These are phyloP conservation scores for Polyploca ridens DNA, from an alignment of 2,888 invertebrate species.

Conservation along the genomic window DNA sequence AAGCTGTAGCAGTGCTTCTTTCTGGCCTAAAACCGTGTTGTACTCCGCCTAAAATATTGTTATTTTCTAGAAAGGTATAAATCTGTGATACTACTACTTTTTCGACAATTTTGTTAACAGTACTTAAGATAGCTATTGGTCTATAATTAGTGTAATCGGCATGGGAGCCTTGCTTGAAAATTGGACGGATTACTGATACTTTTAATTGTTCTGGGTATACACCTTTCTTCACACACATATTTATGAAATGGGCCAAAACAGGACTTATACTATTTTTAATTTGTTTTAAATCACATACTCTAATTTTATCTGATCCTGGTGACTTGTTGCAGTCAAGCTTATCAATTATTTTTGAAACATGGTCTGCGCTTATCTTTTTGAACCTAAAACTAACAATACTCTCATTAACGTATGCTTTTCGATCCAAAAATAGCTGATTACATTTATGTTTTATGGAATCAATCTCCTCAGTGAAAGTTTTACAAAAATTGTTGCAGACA, in stretches of 20 bases:
- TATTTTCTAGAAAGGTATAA: too few relatives aligned
- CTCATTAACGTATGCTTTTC: not conserved
- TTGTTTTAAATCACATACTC: not conserved
- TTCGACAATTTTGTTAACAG: not conserved
- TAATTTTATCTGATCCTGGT: not conserved
- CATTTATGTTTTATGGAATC: not conserved
- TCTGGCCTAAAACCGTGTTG: too few relatives aligned
- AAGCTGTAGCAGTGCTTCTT: too few relatives aligned
- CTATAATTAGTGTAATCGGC: not conserved
- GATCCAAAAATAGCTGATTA: not conserved
- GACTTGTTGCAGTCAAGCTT: not conserved
- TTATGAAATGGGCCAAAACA: not conserved
- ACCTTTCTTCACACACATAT: not conserved
- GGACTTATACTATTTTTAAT: not conserved
- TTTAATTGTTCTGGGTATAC: not conserved
- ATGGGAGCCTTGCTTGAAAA: not conserved
- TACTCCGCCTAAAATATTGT: too few relatives aligned
- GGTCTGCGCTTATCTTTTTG: not conserved
- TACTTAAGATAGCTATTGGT: not conserved
- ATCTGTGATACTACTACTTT: not conserved
- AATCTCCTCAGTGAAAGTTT: not conserved
- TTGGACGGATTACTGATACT: not conserved
- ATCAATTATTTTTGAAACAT: not conserved
- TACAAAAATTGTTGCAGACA: not conserved
- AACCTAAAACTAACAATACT: not conserved